Base-by-base conservation (phyloP, 2,113 vertebrate genomes). In the Dissostichus mawsoni region DNA sequence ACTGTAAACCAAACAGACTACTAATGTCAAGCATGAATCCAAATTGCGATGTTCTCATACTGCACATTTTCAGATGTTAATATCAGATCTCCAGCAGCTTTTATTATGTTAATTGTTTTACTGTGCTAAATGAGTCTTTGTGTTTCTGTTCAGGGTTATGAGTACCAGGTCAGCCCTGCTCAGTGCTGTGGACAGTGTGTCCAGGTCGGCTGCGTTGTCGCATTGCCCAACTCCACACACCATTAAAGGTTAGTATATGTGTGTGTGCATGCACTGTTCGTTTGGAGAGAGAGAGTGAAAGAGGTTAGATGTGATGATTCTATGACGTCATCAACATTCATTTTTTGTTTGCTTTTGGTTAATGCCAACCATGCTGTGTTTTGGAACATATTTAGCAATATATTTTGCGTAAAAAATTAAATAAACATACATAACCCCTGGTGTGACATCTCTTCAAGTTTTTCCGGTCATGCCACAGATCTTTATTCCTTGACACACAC, bases 141-240 rank as follows among this genome's bases (percentile, higher is more conserved):
- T 56, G 3, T 82, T 69, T 45, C 7, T 41, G 5, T 41, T 18
- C 69, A 98, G 97, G 97, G 94, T 52, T 88, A 85, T 20, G 73
- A 90, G 48, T 95, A 96, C 57, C 53, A 81, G 23, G 3, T 0
- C 0, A n/a, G 59, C n/a, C 16, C 87, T 0, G 92, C 90, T 12
- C 1, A 92, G 18, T 98, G 97, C 89, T 97, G 96, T 5, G 96
- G 96, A 73, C 68, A 73, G 0, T 98, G 97, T 20, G 61, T 87
- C 8, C 93, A 85, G 63, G 62, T 25, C 0, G 75, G 86, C 20
- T 98, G 97, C 58, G 2, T 86, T 59, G 64, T 93, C 50, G 48
- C 16, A 17, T 51, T 93, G 70, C 25, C 74, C 12, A 89, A 93
- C 61, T 8, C 48, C 14, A n/a, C 85, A 44, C 50, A 90, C 0